phyloP scores from a whole-genome alignment of 2,888 invertebrate genomes.

The Lasioglossum vierecki region DNA sequence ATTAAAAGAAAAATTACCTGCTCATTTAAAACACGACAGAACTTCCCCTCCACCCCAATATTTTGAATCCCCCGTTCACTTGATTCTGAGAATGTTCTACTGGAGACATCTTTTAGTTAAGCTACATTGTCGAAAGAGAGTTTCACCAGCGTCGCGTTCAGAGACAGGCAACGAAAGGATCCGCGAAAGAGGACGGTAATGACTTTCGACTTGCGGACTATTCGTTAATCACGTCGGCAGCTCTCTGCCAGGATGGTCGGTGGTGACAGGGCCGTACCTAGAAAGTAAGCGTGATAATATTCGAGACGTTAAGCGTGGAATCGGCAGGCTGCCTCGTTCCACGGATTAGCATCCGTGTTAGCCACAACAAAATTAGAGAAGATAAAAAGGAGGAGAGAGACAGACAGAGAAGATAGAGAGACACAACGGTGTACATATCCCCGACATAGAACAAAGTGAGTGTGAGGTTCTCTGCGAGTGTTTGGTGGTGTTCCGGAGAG shows the following conservation, averaged over 20 bases:
- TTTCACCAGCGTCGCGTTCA: neutral
- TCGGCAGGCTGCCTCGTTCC: conserved; percentile 55
- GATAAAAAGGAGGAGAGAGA: neutral
- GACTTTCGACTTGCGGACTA: conserved; percentile 64
- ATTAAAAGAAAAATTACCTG: too few relatives aligned
- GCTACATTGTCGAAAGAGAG: neutral
- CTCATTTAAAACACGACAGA: too few relatives aligned
- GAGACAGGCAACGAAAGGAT: conserved; percentile 30
- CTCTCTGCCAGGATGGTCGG: conserved; percentile 47
- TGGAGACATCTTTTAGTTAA: too few relatives aligned
- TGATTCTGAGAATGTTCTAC: too few relatives aligned
- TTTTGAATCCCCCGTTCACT: too few relatives aligned
- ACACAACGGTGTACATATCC: conserved; percentile 46
- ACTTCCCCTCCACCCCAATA: too few relatives aligned
- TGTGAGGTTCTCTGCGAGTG: conserved; percentile 31
- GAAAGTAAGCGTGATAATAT: conserved; percentile 61
- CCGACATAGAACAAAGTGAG: conserved; percentile 25
- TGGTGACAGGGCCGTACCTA: conserved; percentile 53
- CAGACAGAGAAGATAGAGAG: conserved; percentile 23
- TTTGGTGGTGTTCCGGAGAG: conserved; percentile 26
- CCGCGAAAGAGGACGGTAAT: conserved; percentile 51
- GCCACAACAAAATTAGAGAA: conserved; percentile 65
- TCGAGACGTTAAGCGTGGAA: conserved; percentile 63
- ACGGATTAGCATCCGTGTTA: conserved; percentile 70
- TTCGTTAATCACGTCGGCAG: conserved; percentile 51